A percentile compares a stretch with the other conserved stretches of the same genome.
phyloP scores from a whole-genome alignment of 2,797 vertebrate species.

The Cyclura pinguis region DNA sequence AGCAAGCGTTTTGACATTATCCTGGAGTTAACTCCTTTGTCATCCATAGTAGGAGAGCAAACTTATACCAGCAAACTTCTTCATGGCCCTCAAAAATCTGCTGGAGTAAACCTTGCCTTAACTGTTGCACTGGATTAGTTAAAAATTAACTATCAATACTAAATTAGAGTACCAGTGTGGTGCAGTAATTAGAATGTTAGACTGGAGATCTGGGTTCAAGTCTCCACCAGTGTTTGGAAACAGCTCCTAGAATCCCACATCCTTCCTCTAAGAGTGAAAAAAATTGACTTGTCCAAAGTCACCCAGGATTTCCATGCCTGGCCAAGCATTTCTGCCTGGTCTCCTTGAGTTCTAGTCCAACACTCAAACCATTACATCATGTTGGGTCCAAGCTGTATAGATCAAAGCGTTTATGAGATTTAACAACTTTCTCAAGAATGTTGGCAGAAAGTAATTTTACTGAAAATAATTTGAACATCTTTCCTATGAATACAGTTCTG shows the following conservation, averaged over 20 bases:
- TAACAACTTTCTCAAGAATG: background rate
- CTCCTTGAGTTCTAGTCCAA: no score
- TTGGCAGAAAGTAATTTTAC: background rate
- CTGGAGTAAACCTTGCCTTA: background rate
- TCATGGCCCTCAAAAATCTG: background rate
- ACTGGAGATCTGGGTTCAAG: background rate
- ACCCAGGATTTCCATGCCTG: no score
- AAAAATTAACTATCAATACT: background rate
- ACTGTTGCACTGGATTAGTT: background rate
- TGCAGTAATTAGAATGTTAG: background rate
- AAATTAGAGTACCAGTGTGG: background rate
- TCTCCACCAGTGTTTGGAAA: background rate
- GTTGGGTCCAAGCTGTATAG: background rate
- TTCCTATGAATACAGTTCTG: slow-evolving; percentile 8
- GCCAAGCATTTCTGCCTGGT: no score
- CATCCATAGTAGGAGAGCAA: background rate
- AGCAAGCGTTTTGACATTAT: slow-evolving; percentile 34
- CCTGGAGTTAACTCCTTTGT: slow-evolving; percentile 66
- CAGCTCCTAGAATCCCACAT: no score
- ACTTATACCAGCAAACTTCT: background rate
- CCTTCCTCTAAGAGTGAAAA: no score
- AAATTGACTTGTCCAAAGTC: no score
- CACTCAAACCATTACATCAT: no score
- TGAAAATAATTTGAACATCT: background rate
- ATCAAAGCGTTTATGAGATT: background rate